Base-by-base conservation (phyloP, 1,140 invertebrate species). In the Rhopalosiphum maidis region DNA sequence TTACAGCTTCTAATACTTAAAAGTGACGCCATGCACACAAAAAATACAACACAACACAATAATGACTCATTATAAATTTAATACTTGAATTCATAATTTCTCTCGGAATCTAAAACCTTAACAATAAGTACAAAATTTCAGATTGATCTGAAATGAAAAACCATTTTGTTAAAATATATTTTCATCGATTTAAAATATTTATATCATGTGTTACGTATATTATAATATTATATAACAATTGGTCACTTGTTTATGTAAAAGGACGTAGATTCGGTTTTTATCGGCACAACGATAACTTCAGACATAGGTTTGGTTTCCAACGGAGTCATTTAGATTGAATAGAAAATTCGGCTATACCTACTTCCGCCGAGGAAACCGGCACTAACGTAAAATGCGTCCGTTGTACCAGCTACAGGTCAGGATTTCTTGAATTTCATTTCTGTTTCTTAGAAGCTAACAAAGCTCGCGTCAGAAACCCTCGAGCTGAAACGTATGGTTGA, bases 311-410 rank as follows among this genome's bases (percentile, higher is more conserved):
- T 0, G 25, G 8, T 88, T n/a, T 88, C 21, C 30, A 46, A 87
- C 21, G 86, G 86, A 3, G n/a, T 88, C 46, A 51, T n/a, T 1
- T 88, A n/a, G 2, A 88, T 88, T 2, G 86, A 88, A 88, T 88
- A 88, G 4, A 88, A 88, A 22, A n/a, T 22, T 23, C 11, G n/a
- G 2, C 18, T 18, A 21, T n/a, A 18, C 4, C n/a, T 51, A 15
- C n/a, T 51, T 35, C 21, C 25, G 2, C 95, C 95, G 7, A 98
- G 95, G 95, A 98, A 98, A 15, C 97, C 97, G 96, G 98, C 96
- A 95, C 98, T 98, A 0, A 98, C 96, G 11, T 97, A 97, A 94
- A 98, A 97, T 5, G 97, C 98, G 95, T 98, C 97, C 0, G 96
- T 97, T 0, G 97, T 96, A 0, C 98, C 98, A 93, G 96, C 96